Evolutionary conservation across 2,113 vertebrate species (phyloP), one percentile per base, ranked within the genome.

Genomic region (Parus major): DNA sequence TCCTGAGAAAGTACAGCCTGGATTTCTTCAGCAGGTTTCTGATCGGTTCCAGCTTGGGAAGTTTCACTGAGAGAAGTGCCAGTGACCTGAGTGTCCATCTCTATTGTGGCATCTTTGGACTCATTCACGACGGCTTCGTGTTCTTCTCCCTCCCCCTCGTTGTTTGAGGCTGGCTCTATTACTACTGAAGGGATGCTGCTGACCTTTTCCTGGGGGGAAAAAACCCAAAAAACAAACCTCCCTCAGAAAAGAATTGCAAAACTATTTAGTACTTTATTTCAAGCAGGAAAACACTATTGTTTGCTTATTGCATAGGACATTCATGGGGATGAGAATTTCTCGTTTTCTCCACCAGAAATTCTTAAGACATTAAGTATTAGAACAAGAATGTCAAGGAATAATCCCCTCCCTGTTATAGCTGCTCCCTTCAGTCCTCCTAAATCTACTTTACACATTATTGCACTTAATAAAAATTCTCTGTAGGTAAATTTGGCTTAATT

Each of bases 131-230:
- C 0, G 1, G 29, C 12, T 19, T 97, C 96, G 0, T 97, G 97
- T 36, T 98, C 97, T 90, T 99, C 99, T 86, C 98, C 98, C 31
- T 99, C 98, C 2, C 97, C 99, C 95, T 99, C 99, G 0, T 99
- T 98, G 97, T 99, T 99, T 57, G 99, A 99, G 76, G 99, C 99
- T 3, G 99, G 99, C 86, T 99, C 98, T 77, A 99, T 99, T 82
- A 99, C 97, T 29, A 99, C 99, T 7, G 98, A 99, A 46, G 99
- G 99, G 59, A 99, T 99, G 9, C 97, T 96, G 95, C 96, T 94
- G 98, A 98, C 97, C 59, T 98, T 99, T 88, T 99, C 99, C 99
- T 99, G 86, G 15, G 19, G 39, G 39, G 4, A 35, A 76, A 75
- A 55, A 27, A 41, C 2, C 2, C 2, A 53, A 69, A 41, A 28